Percentiles rank a stretch among this genome's conserved stretches.
phyloP scores from a whole-genome alignment of 2,113 vertebrate genomes.

The Myotis brandtii region DNA sequence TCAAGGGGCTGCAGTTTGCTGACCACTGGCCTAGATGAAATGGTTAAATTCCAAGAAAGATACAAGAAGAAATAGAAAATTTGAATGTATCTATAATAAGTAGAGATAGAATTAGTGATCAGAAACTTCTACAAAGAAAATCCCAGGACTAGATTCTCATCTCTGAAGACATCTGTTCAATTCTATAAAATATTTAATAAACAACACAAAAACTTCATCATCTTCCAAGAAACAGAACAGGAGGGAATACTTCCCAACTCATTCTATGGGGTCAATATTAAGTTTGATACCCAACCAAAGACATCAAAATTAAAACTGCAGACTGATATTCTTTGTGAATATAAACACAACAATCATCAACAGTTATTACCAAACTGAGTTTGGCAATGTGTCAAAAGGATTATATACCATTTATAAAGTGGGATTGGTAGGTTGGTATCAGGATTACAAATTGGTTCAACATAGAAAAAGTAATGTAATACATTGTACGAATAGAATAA shows the following conservation, averaged over 20 bases:
- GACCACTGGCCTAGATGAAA: neutral
- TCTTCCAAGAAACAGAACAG: neutral
- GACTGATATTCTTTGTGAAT: neutral
- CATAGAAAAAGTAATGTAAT: neutral
- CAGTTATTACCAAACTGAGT: neutral
- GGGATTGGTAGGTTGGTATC: neutral
- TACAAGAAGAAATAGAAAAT: constrained; percentile 1
- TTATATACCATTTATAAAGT: neutral
- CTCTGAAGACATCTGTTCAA: neutral
- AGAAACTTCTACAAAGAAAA: neutral
- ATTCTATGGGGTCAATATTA: neutral
- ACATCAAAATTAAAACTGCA: neutral
- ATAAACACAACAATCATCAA: neutral
- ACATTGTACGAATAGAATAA: neutral
- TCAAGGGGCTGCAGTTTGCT: too few relatives aligned
- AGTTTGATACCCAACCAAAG: neutral
- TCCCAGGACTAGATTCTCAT: neutral
- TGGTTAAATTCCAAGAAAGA: neutral
- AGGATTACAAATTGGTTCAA: neutral
- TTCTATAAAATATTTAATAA: neutral
- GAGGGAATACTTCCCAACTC: neutral
- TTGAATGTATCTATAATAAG: neutral
- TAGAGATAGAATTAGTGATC: neutral
- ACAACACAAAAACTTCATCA: neutral
- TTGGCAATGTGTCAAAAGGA: neutral